These are phyloP conservation scores for Limnephilus rhombicus DNA, from an alignment of 2,888 invertebrate genomes.

Conservation along the genomic window DNA sequence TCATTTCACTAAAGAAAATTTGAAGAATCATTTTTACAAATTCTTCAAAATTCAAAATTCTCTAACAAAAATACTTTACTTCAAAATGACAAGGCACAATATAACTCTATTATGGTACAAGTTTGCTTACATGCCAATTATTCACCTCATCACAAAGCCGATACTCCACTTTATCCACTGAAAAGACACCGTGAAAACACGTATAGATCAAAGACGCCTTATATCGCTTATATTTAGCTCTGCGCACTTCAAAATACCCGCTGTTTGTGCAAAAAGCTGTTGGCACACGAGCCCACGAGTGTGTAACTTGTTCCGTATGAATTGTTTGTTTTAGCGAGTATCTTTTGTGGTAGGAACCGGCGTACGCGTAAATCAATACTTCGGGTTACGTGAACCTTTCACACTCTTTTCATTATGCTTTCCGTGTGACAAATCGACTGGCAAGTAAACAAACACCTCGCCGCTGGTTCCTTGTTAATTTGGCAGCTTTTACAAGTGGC, in stretches of 20 bases:
- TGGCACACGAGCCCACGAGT: neutral
- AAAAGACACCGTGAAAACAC: slow-evolving; percentile 4
- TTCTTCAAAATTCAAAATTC: neutral
- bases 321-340: neutral
- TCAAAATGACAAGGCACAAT: neutral
- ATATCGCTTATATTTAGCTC: neutral
- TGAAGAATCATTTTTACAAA: too few species aligned
- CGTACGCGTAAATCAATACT: slow-evolving; percentile 6
- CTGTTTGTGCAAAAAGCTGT: neutral
- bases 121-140: neutral
- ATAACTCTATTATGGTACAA: neutral
- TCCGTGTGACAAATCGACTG: slow-evolving; percentile 3
- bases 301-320: neutral
- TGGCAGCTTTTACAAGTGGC: slow-evolving; percentile 10
- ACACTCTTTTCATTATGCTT: slow-evolving; percentile 8
- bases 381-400: neutral
- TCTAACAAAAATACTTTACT: neutral
- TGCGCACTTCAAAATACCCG: neutral
- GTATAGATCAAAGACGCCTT: neutral
- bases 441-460: neutral
- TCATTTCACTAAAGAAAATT: too few species aligned
- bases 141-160: neutral
- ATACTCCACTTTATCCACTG: neutral
- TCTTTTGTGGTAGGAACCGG: neutral
- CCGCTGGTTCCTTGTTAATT: neutral